Base-by-base conservation (phyloP, 2,797 vertebrate species). In the Enteromius trimaculatus region DNA sequence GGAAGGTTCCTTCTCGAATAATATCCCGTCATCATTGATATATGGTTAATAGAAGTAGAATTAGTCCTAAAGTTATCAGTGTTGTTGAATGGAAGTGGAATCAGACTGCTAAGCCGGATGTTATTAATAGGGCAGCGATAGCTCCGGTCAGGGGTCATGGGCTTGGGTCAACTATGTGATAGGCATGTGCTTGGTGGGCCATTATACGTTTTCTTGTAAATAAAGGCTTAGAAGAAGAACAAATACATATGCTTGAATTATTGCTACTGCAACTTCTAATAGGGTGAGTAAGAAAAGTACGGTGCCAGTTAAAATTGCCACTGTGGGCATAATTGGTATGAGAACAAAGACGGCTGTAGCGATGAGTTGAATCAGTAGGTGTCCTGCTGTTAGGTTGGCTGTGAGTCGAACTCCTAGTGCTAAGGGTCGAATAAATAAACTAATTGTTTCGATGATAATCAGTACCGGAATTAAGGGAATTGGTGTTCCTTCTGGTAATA, bases 21-120 rank as follows among this genome's bases (percentile, higher is more conserved):
- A 92, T 86, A 0, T 92, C 92, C 1, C 91, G 92, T 87, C 92
- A 93, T 84, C 92, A 92, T 13, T 92, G 91, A 0, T 49, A 79
- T 2, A 91, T 90, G 0, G 92, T 92, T 0, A 92, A 3, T 0
- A 90, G 4, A 0, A 91, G 7, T 0, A 91, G 55, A 0, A n/a
- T 0, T 0, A 85, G 0, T 0, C 90, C 90, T 0, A 89, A 1
- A 0, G 37, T 1, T 39, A 91, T 37, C 0, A 90, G 19, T 0
- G 3, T 75, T 0, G 11, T 51, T 0, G 88, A 82, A 13, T 91
- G n/a, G 0, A 58, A 90, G 7, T 92, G 91, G 0, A 92, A 90
- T 86, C 91, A 92, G 1, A 88, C 31, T 2, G 91, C 90, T 0
- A 90, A 6, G 0, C 91, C 92, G 0, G 89, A 91, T 0, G 91